Percentiles rank a stretch among this genome's conserved stretches.
Evolutionary conservation across 2,797 vertebrate species (phyloP).

Genomic region (Sebastes dallii): DNA sequence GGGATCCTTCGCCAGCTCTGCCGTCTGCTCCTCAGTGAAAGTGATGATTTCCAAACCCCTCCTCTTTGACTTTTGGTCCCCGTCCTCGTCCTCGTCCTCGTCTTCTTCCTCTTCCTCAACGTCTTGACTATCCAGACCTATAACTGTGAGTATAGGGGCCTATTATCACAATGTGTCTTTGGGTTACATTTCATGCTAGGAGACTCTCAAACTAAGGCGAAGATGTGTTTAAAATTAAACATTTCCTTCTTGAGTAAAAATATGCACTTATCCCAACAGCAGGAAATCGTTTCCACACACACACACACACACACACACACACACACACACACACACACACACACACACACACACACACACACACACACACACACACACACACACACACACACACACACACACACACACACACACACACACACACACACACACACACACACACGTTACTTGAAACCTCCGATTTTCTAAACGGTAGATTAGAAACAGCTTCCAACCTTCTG

Average conservation of each 20-base stretch:
- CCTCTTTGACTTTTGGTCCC: constrained; percentile 86
- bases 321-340: no score
- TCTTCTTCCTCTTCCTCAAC: constrained; percentile 81
- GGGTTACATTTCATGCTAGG: not conserved
- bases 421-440: not conserved
- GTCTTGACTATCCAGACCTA: constrained; percentile 82
- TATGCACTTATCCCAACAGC: not conserved
- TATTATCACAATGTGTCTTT: not conserved
- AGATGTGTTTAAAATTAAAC: not conserved
- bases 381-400: no score
- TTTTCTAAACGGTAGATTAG: not conserved
- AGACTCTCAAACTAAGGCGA: not conserved
- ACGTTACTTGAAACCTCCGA: not conserved
- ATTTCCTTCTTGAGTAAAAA: not conserved
- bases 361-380: no score
- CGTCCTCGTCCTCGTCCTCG: constrained; percentile 85
- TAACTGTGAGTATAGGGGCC: constrained; percentile 1
- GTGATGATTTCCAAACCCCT: constrained; percentile 92
- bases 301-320: not conserved
- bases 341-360: no score
- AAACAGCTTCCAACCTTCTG: not conserved
- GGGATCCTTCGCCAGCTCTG: constrained; percentile 93
- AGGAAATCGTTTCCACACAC: not conserved
- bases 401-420: no score
- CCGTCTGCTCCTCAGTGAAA: constrained; percentile 96